These are phyloP conservation scores for Choristoneura rosaceana DNA, from an alignment of 2,888 invertebrate genomes.

Conservation along the genomic window DNA sequence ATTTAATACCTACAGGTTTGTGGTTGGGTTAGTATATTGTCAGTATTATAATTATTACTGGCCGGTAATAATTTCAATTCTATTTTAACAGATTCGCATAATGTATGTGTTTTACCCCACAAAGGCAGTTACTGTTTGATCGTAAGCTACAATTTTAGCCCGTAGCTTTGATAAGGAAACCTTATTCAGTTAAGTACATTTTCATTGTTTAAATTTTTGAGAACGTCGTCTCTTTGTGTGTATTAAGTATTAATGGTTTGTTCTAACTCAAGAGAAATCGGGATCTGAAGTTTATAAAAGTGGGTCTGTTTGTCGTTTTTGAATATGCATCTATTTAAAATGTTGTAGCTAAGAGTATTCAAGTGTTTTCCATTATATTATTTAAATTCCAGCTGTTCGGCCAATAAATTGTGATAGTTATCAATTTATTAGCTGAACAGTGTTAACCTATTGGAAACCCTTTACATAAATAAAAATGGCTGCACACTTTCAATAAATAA, in stretches of 20 bases:
- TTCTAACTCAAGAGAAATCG: not conserved
- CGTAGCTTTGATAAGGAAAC: slow-evolving; percentile 1
- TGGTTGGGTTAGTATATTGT: too few species aligned
- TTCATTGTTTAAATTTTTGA: slow-evolving; percentile 23
- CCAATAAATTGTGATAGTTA: slow-evolving; percentile 18
- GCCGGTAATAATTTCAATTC: not conserved
- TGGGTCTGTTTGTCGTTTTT: slow-evolving; percentile 7
- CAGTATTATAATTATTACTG: not conserved
- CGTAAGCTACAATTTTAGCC: not conserved
- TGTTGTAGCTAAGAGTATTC: slow-evolving; percentile 32
- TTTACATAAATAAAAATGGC: slow-evolving; percentile 40
- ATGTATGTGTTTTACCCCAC: not conserved
- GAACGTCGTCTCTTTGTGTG: slow-evolving; percentile 10
- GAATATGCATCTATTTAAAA: slow-evolving; percentile 5
- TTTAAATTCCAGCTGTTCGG: slow-evolving; percentile 29
- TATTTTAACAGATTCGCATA: not conserved
- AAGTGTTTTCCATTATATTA: slow-evolving; percentile 25
- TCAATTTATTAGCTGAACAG: slow-evolving; percentile 30
- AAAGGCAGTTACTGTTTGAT: slow-evolving; percentile 8
- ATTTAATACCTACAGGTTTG: too few species aligned
- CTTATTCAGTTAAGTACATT: slow-evolving; percentile 23
- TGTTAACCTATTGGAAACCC: slow-evolving; percentile 32
- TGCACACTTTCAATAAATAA: slow-evolving; percentile 47
- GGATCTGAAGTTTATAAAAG: not conserved
- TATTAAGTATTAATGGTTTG: not conserved